Evolutionary conservation across 2,113 vertebrate species (phyloP), one percentile per base, ranked within the genome.

Genomic region (Arvicanthis niloticus): DNA sequence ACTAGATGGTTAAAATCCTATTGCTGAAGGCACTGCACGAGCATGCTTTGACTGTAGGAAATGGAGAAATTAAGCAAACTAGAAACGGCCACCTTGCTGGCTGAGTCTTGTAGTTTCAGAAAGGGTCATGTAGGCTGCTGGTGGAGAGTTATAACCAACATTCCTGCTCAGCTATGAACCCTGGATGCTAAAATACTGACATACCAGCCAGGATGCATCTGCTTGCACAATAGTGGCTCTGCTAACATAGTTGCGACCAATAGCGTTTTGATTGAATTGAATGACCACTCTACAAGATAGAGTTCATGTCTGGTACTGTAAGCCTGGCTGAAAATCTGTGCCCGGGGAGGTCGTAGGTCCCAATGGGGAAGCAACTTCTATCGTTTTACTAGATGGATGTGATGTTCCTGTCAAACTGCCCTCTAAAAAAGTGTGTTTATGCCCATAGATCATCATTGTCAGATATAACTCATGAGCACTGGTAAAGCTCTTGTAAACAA

Each of bases 21-120:
- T 42, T 29, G 6, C 13, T 82, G 56, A 82, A 40, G 37, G 3
- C 22, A 3, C 37, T 62, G 0, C n/a, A 42, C 0, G 0, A 9
- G 1, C 15, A 31, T 29, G 13, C 24, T 42, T 31, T 62, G 81
- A 84, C 58, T 62, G 1, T 29, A 62, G 24, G 56, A 16, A 24
- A 42, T 17, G n/a, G 26, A 65, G 26, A 65, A 45, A 65, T 10
- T 31, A 31, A 85, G 40, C 21, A 26, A 65, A 60, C n/a, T 19
- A 65, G n/a, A 85, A 45, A 65, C 58, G 40, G 1, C 5, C 21
- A 60, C 56, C 56, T n/a, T 65, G 26, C 3, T 82, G n/a, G n/a
- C 58, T 42, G n/a, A n/a, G 9, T 65, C 45, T 19, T 65, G 16
- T 17, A 45, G 24, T 65, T 85, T 45, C 58, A 85, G 58, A 4